Evolutionary conservation across 2,888 invertebrate species (phyloP).

Genomic region (Drosophila nigricruria): DNA sequence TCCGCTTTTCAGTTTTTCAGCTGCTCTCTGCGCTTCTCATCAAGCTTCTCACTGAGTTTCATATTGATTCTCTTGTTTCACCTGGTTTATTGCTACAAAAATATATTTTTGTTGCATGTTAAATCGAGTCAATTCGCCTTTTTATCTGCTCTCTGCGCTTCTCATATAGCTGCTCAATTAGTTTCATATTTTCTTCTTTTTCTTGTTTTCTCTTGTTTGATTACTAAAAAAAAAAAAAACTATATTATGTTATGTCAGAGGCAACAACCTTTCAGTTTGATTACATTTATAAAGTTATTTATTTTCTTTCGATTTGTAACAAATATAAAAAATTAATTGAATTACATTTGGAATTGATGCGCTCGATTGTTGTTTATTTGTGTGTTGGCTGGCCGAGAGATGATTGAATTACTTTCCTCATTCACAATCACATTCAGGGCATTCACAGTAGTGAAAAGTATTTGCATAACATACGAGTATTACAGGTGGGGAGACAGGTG

Average conservation of each 20-base stretch:
- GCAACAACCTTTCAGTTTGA: background rate
- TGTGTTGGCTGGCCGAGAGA: constrained; percentile 16
- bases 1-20: no score
- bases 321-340: constrained; percentile 50
- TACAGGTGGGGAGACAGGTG: background rate
- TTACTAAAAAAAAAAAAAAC: background rate
- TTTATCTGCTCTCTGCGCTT: no score
- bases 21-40: no score
- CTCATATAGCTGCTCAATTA: no score
- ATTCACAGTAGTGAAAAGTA: constrained; percentile 39
- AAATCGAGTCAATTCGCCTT: no score
- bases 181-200: no score
- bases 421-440: constrained; percentile 8
- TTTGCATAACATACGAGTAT: constrained; percentile 37
- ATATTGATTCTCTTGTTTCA: no score
- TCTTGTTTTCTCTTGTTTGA: background rate
- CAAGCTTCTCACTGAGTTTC: no score
- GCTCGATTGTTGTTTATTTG: constrained; percentile 29
- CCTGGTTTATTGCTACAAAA: no score
- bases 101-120: no score
- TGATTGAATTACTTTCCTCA: constrained; percentile 20
- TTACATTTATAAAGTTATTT: constrained; percentile 13
- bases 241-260: background rate
- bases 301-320: constrained; percentile 22
- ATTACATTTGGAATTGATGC: constrained; percentile 34